A percentile compares a stretch with the other conserved stretches of the same genome.
Conservation (phyloP, 2,888 invertebrate species). For the Cancer borealis region DNA sequence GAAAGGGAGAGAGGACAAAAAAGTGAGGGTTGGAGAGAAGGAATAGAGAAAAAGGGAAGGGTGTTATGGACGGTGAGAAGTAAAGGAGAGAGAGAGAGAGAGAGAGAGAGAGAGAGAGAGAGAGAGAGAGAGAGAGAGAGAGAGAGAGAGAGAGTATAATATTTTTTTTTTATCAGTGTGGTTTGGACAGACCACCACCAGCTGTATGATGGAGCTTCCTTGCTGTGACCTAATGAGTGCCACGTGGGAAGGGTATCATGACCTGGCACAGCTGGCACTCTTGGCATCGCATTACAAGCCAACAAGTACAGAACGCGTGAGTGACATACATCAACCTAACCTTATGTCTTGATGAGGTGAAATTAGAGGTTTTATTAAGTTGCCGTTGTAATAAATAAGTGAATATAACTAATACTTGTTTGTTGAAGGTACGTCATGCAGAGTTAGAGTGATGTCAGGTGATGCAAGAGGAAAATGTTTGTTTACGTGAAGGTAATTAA, state of each 20-base stretch:
- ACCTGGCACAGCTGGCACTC: constrained; percentile 13
- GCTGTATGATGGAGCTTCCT: neutral
- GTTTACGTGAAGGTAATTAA: neutral
- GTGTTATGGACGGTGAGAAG: neutral
- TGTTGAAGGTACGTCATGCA: too few species aligned
- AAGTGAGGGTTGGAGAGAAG: neutral
- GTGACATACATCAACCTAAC: neutral
- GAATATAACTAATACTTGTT: too few species aligned
- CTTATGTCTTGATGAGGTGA: too few species aligned
- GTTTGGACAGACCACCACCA: neutral
- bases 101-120: too few species aligned
- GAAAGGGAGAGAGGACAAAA: neutral
- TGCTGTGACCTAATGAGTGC: neutral
- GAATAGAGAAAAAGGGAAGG: neutral
- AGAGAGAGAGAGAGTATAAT: neutral
- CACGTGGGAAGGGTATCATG: constrained; percentile 8
- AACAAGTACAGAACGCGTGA: neutral
- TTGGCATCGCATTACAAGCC: neutral
- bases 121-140: too few species aligned
- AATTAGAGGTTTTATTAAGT: too few species aligned
- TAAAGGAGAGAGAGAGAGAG: neutral
- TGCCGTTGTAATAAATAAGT: too few species aligned
- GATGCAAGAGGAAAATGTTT: neutral
- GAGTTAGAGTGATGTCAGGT: too few species aligned
- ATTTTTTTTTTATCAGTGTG: neutral